These are phyloP conservation scores for Bathynomus jamesi DNA, from an alignment of 1,140 invertebrate species.

Conservation along the genomic window DNA sequence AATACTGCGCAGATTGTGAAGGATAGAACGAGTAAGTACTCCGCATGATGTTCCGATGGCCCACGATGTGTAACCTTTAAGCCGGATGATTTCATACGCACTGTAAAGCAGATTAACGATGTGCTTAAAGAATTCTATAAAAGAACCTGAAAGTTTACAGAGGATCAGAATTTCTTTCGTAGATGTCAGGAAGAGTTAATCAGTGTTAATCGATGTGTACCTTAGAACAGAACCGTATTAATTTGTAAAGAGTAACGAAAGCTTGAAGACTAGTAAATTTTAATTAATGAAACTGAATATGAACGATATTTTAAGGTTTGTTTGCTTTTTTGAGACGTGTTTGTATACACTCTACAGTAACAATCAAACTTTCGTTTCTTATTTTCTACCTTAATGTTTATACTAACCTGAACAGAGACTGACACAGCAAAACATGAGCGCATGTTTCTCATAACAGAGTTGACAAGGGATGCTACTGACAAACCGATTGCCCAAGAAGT, in stretches of 20 bases:
- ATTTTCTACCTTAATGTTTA: neutral
- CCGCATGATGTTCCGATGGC: constrained; percentile 41
- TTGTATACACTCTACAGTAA: too few species aligned
- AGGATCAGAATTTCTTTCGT: too few species aligned
- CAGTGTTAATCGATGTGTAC: too few species aligned
- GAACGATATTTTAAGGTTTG: too few species aligned
- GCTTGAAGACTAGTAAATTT: too few species aligned
- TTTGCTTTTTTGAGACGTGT: too few species aligned
- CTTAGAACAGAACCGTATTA: too few species aligned
- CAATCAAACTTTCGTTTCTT: neutral
- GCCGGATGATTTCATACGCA: constrained; percentile 42
- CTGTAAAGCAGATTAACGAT: constrained; percentile 23
- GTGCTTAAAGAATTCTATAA: too few species aligned
- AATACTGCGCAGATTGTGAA: constrained; percentile 28
- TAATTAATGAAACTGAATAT: too few species aligned
- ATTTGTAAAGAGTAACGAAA: too few species aligned
- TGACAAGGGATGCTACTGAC: constrained; percentile 63
- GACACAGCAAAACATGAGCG: constrained; percentile 72
- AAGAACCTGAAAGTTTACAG: too few species aligned
- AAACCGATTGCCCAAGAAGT: constrained; percentile 85
- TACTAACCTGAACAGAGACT: constrained; percentile 64
- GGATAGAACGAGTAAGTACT: constrained; percentile 19
- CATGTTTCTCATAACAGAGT: constrained; percentile 65
- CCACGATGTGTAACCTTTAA: constrained; percentile 47
- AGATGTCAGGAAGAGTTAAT: too few species aligned